Evolutionary conservation across 2,888 invertebrate genomes (phyloP), one percentile per base, ranked within the genome.

Genomic region (Lamellibrachia columna): DNA sequence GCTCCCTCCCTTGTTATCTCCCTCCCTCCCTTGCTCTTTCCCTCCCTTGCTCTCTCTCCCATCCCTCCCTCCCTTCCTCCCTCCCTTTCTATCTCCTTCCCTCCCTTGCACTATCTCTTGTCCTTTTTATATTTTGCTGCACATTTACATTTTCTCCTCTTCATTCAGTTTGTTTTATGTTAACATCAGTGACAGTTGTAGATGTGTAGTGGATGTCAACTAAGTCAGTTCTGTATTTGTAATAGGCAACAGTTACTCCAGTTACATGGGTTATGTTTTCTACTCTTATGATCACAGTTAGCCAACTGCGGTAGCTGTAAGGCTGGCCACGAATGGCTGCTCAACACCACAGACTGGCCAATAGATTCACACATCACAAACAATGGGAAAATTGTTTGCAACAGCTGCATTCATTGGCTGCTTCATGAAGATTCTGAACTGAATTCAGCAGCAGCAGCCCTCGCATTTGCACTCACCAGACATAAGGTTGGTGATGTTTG

Each of bases 261-360:
- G 4, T 22, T 75, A 75, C 22, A 75, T 75, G n/a, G 6, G n/a
- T 75, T 75, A 75, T n/a, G n/a, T 2, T 22, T 75, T 75, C 22
- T 75, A 22, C 22, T 75, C 22, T 75, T 75, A 22, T 22, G 15
- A n/a, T 15, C 22, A 75, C 75, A 75, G 75, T 75, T 75, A 75
- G 75, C 75, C 75, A 75, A 75, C 75, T 75, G 75, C 22, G 75
- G 22, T n/a, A 75, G 75, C n/a, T 75, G 75, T 75, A 75, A 75
- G 75, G 75, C 75, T n/a, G 22, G 75, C 75, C 75, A 75, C 22
- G 75, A 75, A 6, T 75, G 75, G 75, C 75, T 75, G 75, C 75
- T 75, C 22, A 75, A 22, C 75, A 22, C 75, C 22, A 75, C 75
- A 22, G 75, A 75, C 75, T 75, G 75, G 75, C 75, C 75, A 75